Percentiles rank a stretch among this genome's conserved stretches.
phyloP scores from a whole-genome alignment of 2,113 vertebrate genomes.

The Myiozetetes cayanensis region DNA sequence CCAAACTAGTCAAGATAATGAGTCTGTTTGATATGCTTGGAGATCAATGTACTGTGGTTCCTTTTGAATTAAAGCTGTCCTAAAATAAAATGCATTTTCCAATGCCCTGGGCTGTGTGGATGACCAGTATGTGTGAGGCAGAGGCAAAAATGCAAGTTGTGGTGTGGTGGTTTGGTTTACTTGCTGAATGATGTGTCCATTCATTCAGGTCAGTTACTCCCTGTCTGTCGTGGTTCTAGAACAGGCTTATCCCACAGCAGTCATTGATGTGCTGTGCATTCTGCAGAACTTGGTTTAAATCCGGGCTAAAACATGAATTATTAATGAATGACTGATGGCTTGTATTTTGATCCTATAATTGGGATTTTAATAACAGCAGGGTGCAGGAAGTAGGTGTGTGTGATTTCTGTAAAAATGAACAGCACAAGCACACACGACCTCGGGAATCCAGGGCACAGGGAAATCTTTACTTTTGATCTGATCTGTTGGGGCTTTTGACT shows the following conservation, averaged over 20 bases:
- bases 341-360: background rate
- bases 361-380: slow-evolving; percentile 65
- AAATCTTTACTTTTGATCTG: slow-evolving; percentile 78
- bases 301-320: background rate
- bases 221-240: background rate
- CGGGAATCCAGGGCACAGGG: slow-evolving; percentile 63
- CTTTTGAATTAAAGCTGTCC: background rate
- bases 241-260: background rate
- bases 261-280: background rate
- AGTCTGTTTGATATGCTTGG: background rate
- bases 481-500: slow-evolving; percentile 75
- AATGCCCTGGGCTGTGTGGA: background rate
- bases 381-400: slow-evolving; percentile 77
- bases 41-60: background rate
- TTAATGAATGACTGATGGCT: background rate
- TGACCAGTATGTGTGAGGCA: background rate
- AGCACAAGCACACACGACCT: slow-evolving; percentile 78
- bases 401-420: slow-evolving; percentile 77
- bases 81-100: slow-evolving; percentile 17
- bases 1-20: background rate
- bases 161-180: background rate
- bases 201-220: rapidly evolving
- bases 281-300: background rate
- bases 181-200: too few relatives aligned
- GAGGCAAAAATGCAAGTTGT: background rate